These are phyloP conservation scores for Cyaniris semiargus DNA, from an alignment of 2,888 invertebrate genomes.

Conservation along the genomic window DNA sequence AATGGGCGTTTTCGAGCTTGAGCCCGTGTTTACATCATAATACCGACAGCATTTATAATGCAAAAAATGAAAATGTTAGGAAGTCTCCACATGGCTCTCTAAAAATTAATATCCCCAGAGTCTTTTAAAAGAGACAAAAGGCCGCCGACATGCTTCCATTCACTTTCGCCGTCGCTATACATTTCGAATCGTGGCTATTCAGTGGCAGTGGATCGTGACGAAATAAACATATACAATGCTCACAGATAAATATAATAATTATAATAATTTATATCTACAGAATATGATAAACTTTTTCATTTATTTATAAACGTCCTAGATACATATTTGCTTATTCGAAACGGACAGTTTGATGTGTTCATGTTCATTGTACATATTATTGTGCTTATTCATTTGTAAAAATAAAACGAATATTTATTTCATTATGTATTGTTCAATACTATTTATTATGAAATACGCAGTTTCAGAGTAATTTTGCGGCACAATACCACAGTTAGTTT, in stretches of 20 bases:
- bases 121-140: slow-evolving; percentile 46
- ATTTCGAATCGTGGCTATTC: slow-evolving; percentile 48
- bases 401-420: too few relatives aligned
- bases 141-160: slow-evolving; percentile 43
- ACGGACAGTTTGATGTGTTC: too few relatives aligned
- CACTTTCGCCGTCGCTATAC: slow-evolving; percentile 44
- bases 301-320: not conserved
- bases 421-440: too few relatives aligned
- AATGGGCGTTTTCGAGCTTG: slow-evolving; percentile 32
- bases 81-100: slow-evolving; percentile 37
- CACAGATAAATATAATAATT: not conserved
- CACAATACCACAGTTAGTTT: slow-evolving; percentile 4
- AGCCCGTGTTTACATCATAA: slow-evolving; percentile 34
- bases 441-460: not conserved
- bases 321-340: not conserved
- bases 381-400: too few relatives aligned
- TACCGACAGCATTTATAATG: slow-evolving; percentile 36
- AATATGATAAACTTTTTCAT: not conserved
- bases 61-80: slow-evolving; percentile 36
- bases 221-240: slow-evolving; percentile 48
- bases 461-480: not conserved
- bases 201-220: slow-evolving; percentile 47
- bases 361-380: too few relatives aligned
- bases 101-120: slow-evolving; percentile 44
- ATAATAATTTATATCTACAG: not conserved